Conservation (phyloP, 2,888 invertebrate species). For the Drosophila nigritarsus region DNA sequence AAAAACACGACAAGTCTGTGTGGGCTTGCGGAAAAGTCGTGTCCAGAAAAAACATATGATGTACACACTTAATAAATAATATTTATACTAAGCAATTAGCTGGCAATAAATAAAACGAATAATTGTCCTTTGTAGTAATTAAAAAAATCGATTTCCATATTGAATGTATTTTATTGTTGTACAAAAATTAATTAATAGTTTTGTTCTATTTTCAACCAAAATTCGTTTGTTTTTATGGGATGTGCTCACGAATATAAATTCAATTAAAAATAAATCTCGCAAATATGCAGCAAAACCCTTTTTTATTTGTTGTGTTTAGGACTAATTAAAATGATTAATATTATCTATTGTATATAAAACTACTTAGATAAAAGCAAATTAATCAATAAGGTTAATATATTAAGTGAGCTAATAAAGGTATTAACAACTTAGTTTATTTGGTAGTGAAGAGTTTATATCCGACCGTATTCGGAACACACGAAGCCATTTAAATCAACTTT, state of each 20-base stretch:
- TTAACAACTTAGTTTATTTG: neutral
- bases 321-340: neutral
- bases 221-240: neutral
- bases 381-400: neutral
- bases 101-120: constrained; percentile 6
- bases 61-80: neutral
- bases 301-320: neutral
- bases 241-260: neutral
- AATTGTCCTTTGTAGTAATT: constrained; percentile 20
- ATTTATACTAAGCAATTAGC: constrained; percentile 8
- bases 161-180: neutral
- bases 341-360: too few relatives aligned
- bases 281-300: neutral
- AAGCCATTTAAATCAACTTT: constrained; percentile 21
- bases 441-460: neutral
- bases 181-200: neutral
- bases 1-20: constrained; percentile 23
- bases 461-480: neutral
- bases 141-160: constrained; percentile 9
- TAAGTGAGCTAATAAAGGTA: neutral
- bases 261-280: neutral
- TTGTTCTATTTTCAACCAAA: neutral
- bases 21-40: constrained; percentile 16
- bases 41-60: neutral
- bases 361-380: neutral